Percentiles rank a stretch among this genome's conserved stretches.
Evolutionary conservation across 1,140 invertebrate species (phyloP).

Genomic region (Danaus plexippus): DNA sequence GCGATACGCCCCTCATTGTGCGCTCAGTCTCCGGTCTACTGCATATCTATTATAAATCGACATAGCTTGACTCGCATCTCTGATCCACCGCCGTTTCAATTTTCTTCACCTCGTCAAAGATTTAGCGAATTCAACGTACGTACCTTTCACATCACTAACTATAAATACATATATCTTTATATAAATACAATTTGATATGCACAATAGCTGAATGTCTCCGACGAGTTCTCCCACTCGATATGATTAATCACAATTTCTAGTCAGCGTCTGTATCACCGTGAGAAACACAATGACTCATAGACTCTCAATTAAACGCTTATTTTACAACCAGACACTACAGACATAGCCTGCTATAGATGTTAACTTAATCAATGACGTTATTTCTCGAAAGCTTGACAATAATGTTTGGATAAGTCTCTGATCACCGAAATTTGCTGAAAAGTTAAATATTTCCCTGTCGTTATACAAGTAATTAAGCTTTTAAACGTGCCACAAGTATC

Average conservation of each 20-base stretch:
- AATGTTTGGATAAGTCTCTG: too few species aligned
- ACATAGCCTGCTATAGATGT: background rate
- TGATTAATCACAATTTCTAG: constrained; percentile 57
- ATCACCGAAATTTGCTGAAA: too few species aligned
- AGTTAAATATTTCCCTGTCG: background rate
- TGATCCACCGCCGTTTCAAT: constrained; percentile 49
- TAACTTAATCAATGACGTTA: background rate
- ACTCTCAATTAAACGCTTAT: constrained; percentile 26
- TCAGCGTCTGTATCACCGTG: constrained; percentile 44
- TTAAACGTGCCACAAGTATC: too few species aligned
- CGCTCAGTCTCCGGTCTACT: constrained; percentile 54
- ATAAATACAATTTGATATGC: constrained; percentile 7
- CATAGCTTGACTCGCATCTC: constrained; percentile 43
- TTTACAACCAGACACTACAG: constrained; percentile 15
- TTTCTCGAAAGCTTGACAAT: too few species aligned
- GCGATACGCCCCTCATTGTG: constrained; percentile 60
- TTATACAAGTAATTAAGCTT: too few species aligned
- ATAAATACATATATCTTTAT: too few species aligned
- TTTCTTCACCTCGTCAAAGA: constrained; percentile 18
- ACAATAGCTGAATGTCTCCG: constrained; percentile 22
- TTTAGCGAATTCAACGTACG: constrained; percentile 4
- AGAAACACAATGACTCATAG: constrained; percentile 58
- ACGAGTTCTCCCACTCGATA: constrained; percentile 22
- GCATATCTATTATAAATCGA: constrained; percentile 60
- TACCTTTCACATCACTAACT: too few species aligned